Evolutionary conservation across 2,888 invertebrate species (phyloP).

Genomic region (Polyommatus icarus): DNA sequence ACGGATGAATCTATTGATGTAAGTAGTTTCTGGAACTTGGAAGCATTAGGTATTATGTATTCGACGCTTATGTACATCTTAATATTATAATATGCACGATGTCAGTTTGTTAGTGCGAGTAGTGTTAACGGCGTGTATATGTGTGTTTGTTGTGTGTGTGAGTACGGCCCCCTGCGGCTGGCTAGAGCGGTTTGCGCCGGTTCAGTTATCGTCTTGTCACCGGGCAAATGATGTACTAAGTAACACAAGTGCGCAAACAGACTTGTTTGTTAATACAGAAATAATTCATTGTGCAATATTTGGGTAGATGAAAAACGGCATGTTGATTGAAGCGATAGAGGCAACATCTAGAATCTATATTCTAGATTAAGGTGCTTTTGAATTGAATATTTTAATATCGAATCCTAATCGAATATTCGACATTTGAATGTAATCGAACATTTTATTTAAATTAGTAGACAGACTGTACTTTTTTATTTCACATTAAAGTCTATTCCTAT

Average conservation of each 20-base stretch:
- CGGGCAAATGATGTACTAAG: slow-evolving; percentile 38
- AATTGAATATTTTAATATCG: too few species aligned
- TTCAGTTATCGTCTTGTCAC: slow-evolving; percentile 68
- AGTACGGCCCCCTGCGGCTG: slow-evolving; percentile 70
- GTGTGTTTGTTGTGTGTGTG: slow-evolving; percentile 42
- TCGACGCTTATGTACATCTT: neutral
- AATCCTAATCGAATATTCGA: too few species aligned
- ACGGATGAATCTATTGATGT: too few species aligned
- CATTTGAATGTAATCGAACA: too few species aligned
- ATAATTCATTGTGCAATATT: slow-evolving; percentile 49
- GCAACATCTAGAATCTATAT: too few species aligned
- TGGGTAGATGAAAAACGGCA: slow-evolving; percentile 2
- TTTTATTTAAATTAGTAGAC: too few species aligned
- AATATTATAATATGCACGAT: slow-evolving; percentile 26
- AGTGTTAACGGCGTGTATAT: slow-evolving; percentile 53
- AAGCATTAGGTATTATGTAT: neutral
- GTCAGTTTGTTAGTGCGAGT: slow-evolving; percentile 51
- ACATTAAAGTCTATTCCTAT: too few species aligned
- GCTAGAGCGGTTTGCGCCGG: slow-evolving; percentile 64
- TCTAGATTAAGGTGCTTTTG: neutral
- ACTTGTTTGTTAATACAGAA: slow-evolving; percentile 32
- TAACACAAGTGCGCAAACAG: slow-evolving; percentile 38
- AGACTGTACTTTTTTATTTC: too few species aligned
- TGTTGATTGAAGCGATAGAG: neutral
- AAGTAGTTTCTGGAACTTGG: too few species aligned